Evolutionary conservation across 1,140 invertebrate genomes (phyloP).

Genomic region (Penaeus chinensis): DNA sequence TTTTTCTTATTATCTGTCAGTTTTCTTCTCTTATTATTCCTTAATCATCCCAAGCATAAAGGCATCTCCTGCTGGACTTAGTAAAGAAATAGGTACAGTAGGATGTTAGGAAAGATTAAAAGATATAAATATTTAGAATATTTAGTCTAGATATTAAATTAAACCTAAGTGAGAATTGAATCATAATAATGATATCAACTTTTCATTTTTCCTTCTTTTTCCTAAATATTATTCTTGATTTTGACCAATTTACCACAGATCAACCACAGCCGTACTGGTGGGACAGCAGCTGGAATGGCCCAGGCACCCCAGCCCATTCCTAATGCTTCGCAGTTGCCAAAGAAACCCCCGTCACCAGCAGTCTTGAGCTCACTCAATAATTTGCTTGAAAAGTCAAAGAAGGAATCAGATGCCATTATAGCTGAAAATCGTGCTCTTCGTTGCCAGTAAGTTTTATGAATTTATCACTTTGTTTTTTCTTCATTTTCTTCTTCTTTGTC

Average conservation of each 20-base stretch:
- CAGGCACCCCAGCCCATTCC: slow-evolving; percentile 30
- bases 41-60: background rate
- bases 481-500: no score
- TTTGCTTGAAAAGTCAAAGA: slow-evolving; percentile 51
- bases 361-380: slow-evolving; percentile 37
- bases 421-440: slow-evolving; percentile 56
- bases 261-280: slow-evolving; percentile 35
- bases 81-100: no score
- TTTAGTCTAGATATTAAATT: no score
- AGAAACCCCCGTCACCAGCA: slow-evolving; percentile 54
- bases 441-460: slow-evolving; percentile 52
- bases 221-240: no score
- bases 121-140: no score
- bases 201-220: background rate
- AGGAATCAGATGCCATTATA: slow-evolving; percentile 55
- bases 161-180: no score
- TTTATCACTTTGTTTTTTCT: background rate
- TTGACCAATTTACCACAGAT: slow-evolving; percentile 4
- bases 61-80: no score
- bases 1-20: no score
- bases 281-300: background rate
- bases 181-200: background rate
- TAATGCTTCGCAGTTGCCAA: slow-evolving; percentile 40
- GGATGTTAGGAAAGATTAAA: no score
- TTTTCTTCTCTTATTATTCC: no score